Evolutionary conservation across 1,140 invertebrate species (phyloP).

Genomic region (Halotydeus destructor): DNA sequence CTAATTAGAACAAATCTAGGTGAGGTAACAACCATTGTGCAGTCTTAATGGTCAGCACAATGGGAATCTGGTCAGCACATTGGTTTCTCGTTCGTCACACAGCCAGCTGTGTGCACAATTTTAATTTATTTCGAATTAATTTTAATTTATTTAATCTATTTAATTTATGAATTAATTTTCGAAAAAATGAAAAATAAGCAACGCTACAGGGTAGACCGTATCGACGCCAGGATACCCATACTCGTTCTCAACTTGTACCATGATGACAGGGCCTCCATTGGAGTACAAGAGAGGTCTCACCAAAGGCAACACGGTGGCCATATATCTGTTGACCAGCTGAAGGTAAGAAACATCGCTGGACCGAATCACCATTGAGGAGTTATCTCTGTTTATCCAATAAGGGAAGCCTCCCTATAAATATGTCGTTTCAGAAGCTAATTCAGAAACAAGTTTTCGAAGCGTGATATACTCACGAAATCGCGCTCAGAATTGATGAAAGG

Average conservation of each 20-base stretch:
- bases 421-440: too few relatives aligned
- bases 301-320: constrained; percentile 31
- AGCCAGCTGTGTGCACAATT: too few relatives aligned
- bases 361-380: constrained; percentile 41
- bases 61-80: too few relatives aligned
- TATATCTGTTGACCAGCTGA: constrained; percentile 38
- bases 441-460: too few relatives aligned
- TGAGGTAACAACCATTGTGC: too few relatives aligned
- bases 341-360: constrained; percentile 31
- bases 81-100: too few relatives aligned
- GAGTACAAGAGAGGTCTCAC: constrained; percentile 38
- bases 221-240: constrained; percentile 69
- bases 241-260: constrained; percentile 78
- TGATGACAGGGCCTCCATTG: constrained; percentile 57
- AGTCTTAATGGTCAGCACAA: too few relatives aligned
- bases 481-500: constrained; percentile 81
- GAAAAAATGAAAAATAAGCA: too few relatives aligned
- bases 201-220: constrained; percentile 41
- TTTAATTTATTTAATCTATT: too few relatives aligned
- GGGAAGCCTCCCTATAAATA: constrained; percentile 59
- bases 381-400: constrained; percentile 48
- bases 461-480: constrained; percentile 25
- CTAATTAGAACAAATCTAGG: too few relatives aligned
- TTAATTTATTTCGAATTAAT: too few relatives aligned
- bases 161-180: too few relatives aligned